These are phyloP conservation scores for Numida meleagris DNA, from an alignment of 2,113 vertebrate species.

Conservation along the genomic window DNA sequence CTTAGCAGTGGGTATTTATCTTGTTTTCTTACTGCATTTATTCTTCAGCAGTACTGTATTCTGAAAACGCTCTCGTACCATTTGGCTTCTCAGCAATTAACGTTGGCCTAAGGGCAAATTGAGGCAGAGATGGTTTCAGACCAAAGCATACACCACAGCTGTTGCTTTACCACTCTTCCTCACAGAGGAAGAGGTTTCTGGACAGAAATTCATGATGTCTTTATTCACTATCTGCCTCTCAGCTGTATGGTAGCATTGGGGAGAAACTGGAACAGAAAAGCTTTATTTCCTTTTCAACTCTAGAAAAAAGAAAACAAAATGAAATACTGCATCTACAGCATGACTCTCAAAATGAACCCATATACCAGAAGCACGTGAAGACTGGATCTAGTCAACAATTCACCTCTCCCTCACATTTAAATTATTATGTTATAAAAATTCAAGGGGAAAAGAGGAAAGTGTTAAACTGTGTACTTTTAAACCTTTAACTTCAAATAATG, in stretches of 20 bases:
- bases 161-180: not conserved
- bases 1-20: conserved; percentile 66
- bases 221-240: not conserved
- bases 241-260: not conserved
- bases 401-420: not conserved
- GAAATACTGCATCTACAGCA: not conserved
- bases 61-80: not conserved
- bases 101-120: conserved; percentile 7
- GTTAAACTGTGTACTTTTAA: not conserved
- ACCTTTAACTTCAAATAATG: not conserved
- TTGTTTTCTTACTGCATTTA: conserved; percentile 63
- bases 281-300: not conserved
- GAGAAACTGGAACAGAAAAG: not conserved
- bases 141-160: not conserved
- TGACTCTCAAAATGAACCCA: not conserved
- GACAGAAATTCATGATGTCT: not conserved
- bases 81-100: conserved; percentile 62
- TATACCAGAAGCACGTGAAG: not conserved
- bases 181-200: not conserved
- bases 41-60: conserved; percentile 32
- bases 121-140: conserved; percentile 23
- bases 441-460: not conserved
- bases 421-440: not conserved
- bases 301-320: not conserved
- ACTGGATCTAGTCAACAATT: not conserved